phyloP scores from a whole-genome alignment of 2,888 invertebrate genomes.

The Drosophila borealis region DNA sequence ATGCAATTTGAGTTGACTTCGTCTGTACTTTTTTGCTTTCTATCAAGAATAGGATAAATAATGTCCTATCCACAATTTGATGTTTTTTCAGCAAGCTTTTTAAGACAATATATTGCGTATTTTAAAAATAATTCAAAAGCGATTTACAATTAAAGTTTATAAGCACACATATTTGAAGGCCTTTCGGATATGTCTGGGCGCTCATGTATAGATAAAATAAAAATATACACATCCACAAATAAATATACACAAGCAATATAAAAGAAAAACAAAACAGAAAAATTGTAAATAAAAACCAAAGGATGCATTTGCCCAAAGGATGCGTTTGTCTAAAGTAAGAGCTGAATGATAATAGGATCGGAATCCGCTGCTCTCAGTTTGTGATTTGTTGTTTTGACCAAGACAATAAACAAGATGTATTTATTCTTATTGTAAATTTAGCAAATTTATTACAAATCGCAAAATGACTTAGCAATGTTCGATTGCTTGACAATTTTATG shows the following conservation, averaged over 20 bases:
- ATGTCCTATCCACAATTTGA: constrained; percentile 69
- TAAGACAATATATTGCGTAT: constrained; percentile 18
- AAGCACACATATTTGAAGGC: too few relatives aligned
- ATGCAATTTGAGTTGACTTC: constrained; percentile 12
- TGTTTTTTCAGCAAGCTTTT: constrained; percentile 49
- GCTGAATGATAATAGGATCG: not conserved
- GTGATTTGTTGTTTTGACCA: constrained; percentile 26
- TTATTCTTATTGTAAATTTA: constrained; percentile 58
- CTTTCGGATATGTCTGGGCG: not conserved
- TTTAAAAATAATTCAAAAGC: constrained; percentile 4
- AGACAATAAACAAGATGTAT: constrained; percentile 47
- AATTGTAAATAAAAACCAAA: not conserved
- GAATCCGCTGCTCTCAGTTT: not conserved
- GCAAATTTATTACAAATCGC: constrained; percentile 63
- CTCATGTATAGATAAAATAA: not conserved
- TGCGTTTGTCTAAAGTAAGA: not conserved
- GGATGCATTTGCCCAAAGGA: too few relatives aligned
- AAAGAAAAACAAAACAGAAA: too few relatives aligned
- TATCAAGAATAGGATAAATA: constrained; percentile 54
- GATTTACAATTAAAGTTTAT: not conserved
- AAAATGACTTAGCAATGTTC: constrained; percentile 63
- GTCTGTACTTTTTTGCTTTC: constrained; percentile 20
- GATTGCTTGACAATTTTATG: constrained; percentile 59
- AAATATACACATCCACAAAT: not conserved
- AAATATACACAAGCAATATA: not conserved